phyloP scores from a whole-genome alignment of 2,797 vertebrate genomes.

The Fundulus diaphanus region DNA sequence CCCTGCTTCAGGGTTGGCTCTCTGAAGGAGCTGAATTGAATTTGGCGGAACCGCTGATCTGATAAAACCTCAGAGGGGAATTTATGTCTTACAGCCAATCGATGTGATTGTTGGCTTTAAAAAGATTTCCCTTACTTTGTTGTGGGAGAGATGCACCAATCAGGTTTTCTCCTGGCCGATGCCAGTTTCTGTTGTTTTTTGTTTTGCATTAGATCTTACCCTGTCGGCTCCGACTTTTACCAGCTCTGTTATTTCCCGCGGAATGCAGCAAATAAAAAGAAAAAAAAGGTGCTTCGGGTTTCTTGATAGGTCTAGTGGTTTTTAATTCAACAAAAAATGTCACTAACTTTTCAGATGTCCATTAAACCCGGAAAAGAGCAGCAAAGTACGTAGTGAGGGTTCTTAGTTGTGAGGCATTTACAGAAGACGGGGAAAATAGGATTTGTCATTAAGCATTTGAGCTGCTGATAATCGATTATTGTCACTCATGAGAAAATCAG shows the following conservation, averaged over 20 bases:
- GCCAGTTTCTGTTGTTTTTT: neutral
- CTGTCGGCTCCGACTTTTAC: neutral
- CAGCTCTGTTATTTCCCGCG: neutral
- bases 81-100: conserved; percentile 23
- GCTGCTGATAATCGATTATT: neutral
- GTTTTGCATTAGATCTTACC: neutral
- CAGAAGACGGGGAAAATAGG: neutral
- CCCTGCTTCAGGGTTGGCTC: conserved; percentile 1
- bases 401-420: neutral
- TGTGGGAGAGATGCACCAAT: neutral
- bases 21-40: conserved; percentile 44
- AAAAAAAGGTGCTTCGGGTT: neutral
- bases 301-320: neutral
- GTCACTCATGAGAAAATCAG: neutral
- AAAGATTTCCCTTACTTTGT: conserved; percentile 32
- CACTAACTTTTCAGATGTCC: neutral
- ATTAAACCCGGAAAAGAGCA: neutral
- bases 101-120: conserved; percentile 21
- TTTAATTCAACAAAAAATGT: neutral
- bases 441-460: neutral
- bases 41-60: conserved; percentile 50
- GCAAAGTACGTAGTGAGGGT: neutral
- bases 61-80: conserved; percentile 37
- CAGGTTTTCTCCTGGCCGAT: neutral
- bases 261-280: neutral